Evolutionary conservation across 2,113 vertebrate genomes (phyloP).

Genomic region (Laticauda laticaudata): DNA sequence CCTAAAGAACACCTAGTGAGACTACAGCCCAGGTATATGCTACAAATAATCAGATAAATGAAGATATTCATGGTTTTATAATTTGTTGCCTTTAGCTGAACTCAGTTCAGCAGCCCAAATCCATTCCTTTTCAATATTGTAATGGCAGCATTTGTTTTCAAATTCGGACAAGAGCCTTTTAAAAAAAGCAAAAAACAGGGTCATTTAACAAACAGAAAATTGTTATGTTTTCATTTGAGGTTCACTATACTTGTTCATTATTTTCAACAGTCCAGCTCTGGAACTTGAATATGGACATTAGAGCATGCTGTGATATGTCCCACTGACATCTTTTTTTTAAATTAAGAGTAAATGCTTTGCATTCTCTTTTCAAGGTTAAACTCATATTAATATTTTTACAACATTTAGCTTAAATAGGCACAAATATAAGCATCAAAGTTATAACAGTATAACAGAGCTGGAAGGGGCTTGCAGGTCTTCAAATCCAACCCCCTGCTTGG

Average conservation of each 20-base stretch:
- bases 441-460: background rate
- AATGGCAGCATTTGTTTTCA: background rate
- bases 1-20: constrained; percentile 54
- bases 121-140: background rate
- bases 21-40: constrained; percentile 53
- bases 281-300: background rate
- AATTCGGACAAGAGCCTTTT: background rate
- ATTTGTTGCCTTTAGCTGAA: background rate
- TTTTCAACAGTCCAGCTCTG: background rate
- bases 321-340: background rate
- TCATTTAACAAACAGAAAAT: background rate
- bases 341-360: background rate
- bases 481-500: background rate
- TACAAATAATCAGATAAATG: constrained; percentile 39
- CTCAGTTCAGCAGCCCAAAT: background rate
- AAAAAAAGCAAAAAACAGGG: background rate
- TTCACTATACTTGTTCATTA: background rate
- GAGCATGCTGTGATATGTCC: background rate
- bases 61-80: constrained; percentile 14
- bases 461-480: background rate
- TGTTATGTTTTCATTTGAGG: background rate
- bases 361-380: background rate
- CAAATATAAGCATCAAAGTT: background rate
- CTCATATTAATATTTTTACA: background rate
- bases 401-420: background rate